Conservation (phyloP, 2,888 invertebrate species). For the Limnephilus auricula region DNA sequence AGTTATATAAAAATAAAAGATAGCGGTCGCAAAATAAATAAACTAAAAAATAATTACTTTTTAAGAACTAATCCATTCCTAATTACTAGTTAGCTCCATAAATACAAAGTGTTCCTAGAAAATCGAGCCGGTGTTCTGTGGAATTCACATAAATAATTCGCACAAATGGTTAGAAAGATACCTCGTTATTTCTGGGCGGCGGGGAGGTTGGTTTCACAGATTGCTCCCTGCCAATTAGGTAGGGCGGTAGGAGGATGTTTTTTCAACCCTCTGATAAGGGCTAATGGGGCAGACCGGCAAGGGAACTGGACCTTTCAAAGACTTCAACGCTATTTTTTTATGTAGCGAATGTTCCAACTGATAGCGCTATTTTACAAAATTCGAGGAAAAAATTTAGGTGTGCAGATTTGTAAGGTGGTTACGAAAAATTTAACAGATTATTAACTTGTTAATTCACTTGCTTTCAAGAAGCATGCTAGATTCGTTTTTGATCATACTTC, state of each 20-base stretch:
- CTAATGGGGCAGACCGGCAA: constrained; percentile 20
- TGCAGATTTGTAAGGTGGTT: not conserved
- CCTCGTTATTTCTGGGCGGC: constrained; percentile 21
- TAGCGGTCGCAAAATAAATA: no score
- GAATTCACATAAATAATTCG: constrained; percentile 2
- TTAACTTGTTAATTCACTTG: not conserved
- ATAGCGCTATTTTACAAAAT: not conserved
- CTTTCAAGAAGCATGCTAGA: not conserved
- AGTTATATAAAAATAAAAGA: no score
- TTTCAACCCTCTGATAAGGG: constrained; percentile 39
- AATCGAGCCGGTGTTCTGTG: not conserved
- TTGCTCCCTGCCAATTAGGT: constrained; percentile 41
- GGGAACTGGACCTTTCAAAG: constrained; percentile 34
- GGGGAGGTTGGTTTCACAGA: constrained; percentile 9
- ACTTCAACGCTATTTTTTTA: constrained; percentile 34
- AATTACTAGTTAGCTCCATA: not conserved
- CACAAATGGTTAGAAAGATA: constrained; percentile 6
- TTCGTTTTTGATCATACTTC: not conserved
- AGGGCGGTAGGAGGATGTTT: constrained; percentile 11
- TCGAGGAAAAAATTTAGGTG: not conserved
- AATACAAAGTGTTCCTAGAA: not conserved
- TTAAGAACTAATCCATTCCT: not conserved
- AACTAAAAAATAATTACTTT: no score
- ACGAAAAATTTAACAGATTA: not conserved
- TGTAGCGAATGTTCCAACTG: constrained; percentile 12